Evolutionary conservation across 2,113 vertebrate species (phyloP), one percentile per base, ranked within the genome.

Genomic region (Carassius auratus): DNA sequence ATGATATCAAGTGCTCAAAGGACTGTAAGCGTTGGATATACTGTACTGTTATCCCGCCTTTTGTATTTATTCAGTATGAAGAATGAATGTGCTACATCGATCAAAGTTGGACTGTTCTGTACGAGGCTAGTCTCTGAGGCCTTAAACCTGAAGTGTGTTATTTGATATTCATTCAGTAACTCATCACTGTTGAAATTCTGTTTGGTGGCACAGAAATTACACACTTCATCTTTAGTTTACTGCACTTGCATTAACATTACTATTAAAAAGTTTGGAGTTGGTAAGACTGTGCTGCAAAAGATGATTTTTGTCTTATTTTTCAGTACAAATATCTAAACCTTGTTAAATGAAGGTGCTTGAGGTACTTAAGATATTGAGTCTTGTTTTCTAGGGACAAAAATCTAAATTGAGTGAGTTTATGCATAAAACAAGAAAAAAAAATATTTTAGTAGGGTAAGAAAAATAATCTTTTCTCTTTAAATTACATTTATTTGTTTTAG

Each of bases 1-100:
- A 42, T 7, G 36, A 62, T 79, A 79, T 79, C 36, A 42, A 79
- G 77, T 15, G 21, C 77, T 62, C 55, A 62, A 61, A 62, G 5
- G 36, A 80, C 77, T 61, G 59, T 64, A 80, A 26, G 71, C 42
- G 13, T 75, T 5, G 21, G 42, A n/a, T 75, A 26, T 75, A 36
- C 17, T 52, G 0, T 55, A 52, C 57, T 76, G 45, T 79, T 79
- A 42, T 85, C 59, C 62, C 12, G 50, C 71, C 66, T 81, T 48
- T 85, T 66, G 42, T 76, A 33, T 80, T 85, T 66, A 85, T 81
- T 64, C 64, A 26, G 38, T 80, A 42, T 52, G 14, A 80, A 80
- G 36, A 23, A 62, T 17, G 12, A 42, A 62, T 71, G 71, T 42
- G 50, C 21, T 64, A 21, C 55, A 19, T 75, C 42, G 50, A 77